Evolutionary conservation across 2,113 vertebrate species (phyloP), one percentile per base, ranked within the genome.

Genomic region (Setophaga coronata): DNA sequence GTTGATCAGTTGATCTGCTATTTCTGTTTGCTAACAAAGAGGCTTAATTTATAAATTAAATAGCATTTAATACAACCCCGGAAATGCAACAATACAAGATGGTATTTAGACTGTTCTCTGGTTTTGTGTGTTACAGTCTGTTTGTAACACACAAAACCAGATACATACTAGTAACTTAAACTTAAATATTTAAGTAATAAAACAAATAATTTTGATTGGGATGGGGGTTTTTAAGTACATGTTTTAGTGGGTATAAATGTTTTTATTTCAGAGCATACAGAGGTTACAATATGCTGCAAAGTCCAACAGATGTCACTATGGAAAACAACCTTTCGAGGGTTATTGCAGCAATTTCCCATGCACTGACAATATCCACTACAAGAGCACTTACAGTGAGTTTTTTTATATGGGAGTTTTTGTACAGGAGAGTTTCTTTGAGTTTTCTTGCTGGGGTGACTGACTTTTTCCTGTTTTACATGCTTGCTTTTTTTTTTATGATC

Each of bases 281-380:
- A 97, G 99, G 99, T 47, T 99, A 98, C 97, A 99, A 91, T 92
- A 96, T 99, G 64, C 97, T 99, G 20, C 99, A 97, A 56, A 83
- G 96, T 48, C 97, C 98, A 67, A 98, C 99, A 21, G 99, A 99
- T 38, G 97, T 99, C 87, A 99, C 99, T 21, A 65, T 99, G 96
- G 99, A 99, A 92, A 99, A 99, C 96, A 99, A 99, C 94, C 97
- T 99, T 61, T 99, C 99, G 11, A 98, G 99, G 71, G 98, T 99
- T 42, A 96, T 99, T 57, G 98, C 99, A 7, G 98, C 98, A 0
- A 97, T 99, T 94, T 99, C 99, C 45, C 99, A 99, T 7, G 98
- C 99, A 1, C 86, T 99, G 58, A 98, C 98, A 73, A 98, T 98
- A 6, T 99, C 99, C n/a, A 99, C 99, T 91, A 99, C 99, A 11